These are phyloP conservation scores for Excalfactoria chinensis DNA, from an alignment of 2,113 vertebrate genomes.

Conservation along the genomic window DNA sequence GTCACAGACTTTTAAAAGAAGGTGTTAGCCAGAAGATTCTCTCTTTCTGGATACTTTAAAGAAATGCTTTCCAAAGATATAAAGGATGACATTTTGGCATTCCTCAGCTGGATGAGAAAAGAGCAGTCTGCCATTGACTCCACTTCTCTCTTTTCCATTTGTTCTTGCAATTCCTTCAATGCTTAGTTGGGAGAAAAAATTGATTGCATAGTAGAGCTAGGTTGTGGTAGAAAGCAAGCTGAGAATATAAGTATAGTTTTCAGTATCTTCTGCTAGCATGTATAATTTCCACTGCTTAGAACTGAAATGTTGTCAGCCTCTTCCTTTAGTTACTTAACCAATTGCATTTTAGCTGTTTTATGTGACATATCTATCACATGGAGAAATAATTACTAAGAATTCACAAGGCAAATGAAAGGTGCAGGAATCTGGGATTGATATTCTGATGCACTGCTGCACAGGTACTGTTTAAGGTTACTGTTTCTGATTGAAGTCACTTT, in stretches of 20 bases:
- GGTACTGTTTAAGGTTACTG: neutral
- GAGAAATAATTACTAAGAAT: conserved; percentile 26
- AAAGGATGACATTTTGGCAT: neutral
- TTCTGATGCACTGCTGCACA: neutral
- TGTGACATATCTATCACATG: neutral
- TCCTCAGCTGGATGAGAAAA: neutral
- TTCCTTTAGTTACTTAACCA: neutral
- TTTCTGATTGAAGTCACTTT: conserved; percentile 58
- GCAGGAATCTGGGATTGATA: neutral
- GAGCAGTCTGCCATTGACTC: neutral
- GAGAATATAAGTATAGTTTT: neutral
- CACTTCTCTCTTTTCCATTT: neutral
- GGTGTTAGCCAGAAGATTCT: neutral
- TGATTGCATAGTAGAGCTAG: neutral
- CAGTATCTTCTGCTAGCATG: neutral
- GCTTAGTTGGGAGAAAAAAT: neutral
- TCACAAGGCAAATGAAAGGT: neutral
- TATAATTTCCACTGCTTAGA: neutral
- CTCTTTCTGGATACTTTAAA: neutral
- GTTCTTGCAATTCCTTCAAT: neutral
- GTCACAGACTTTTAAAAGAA: neutral
- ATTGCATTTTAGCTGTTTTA: neutral
- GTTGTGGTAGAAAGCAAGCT: neutral
- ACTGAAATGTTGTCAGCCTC: neutral
- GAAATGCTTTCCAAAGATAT: neutral